A percentile compares a stretch with the other conserved stretches of the same genome.
These are phyloP conservation scores for Trypoxylon attenuatum DNA, from an alignment of 2,888 invertebrate genomes.

Conservation along the genomic window DNA sequence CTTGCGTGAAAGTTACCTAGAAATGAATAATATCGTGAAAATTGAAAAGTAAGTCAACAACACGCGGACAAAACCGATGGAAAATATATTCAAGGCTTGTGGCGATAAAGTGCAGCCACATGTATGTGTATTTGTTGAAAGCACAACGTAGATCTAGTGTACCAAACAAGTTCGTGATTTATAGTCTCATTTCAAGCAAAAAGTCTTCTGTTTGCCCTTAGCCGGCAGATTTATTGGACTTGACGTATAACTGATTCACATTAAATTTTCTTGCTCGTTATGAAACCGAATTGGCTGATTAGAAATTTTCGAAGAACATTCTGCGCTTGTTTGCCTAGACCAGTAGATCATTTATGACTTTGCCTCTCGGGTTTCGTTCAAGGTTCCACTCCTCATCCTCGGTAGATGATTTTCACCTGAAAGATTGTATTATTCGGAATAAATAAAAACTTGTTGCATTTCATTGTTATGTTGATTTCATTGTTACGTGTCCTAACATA, in stretches of 20 bases:
- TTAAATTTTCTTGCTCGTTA: constrained; percentile 4
- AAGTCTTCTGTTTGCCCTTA: constrained; percentile 12
- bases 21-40: not conserved
- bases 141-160: not conserved
- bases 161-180: constrained; percentile 32
- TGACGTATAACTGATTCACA: constrained; percentile 4
- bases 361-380: too few relatives aligned
- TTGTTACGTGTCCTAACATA: too few relatives aligned
- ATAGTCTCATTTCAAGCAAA: constrained; percentile 18
- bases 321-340: not conserved
- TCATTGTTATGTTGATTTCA: too few relatives aligned
- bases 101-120: constrained; percentile 1
- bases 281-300: constrained; percentile 1
- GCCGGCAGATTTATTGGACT: constrained; percentile 35
- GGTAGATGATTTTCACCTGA: too few relatives aligned
- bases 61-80: not conserved
- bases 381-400: too few relatives aligned
- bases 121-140: not conserved
- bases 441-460: too few relatives aligned
- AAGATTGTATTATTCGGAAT: too few relatives aligned
- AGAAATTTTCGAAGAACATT: not conserved
- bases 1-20: not conserved
- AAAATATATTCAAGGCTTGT: constrained; percentile 11
- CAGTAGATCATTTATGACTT: not conserved
- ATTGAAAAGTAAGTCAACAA: not conserved